Percentiles rank a stretch among this genome's conserved stretches.
phyloP scores from a whole-genome alignment of 2,797 vertebrate species.

The Clarias platycephalus region DNA sequence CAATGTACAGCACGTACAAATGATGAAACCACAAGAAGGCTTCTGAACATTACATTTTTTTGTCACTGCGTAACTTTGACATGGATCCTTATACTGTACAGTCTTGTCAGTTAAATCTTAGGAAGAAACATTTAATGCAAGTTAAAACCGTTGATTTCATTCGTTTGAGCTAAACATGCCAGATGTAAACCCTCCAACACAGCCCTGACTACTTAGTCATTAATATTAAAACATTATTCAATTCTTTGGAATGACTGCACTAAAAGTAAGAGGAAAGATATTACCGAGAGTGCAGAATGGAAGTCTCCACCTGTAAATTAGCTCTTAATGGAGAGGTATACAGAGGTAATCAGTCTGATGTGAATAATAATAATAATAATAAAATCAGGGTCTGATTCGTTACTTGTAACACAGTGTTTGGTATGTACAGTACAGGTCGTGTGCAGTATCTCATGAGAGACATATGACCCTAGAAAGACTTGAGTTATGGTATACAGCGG shows the following conservation, averaged over 20 bases:
- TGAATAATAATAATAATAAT: background rate
- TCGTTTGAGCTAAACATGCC: too few species aligned
- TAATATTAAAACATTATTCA: background rate
- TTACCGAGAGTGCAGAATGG: background rate
- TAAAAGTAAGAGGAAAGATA: background rate
- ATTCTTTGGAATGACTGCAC: background rate
- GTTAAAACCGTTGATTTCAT: background rate
- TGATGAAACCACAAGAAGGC: conserved; percentile 13
- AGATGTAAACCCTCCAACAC: background rate
- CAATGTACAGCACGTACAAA: conserved; percentile 51
- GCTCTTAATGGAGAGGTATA: background rate
- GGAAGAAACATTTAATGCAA: background rate
- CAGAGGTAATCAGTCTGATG: conserved; percentile 6
- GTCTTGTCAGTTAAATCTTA: conserved; percentile 35
- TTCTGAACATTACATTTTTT: background rate
- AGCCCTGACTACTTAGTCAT: background rate
- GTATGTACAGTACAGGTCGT: background rate
- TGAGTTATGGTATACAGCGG: conserved; percentile 44
- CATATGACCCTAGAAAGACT: conserved; percentile 20
- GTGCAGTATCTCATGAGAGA: conserved; percentile 30
- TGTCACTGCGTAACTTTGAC: conserved; percentile 29
- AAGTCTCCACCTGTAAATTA: background rate
- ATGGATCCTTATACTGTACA: conserved; percentile 14
- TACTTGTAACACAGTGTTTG: background rate
- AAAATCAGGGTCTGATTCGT: background rate